Percentiles rank a stretch among this genome's conserved stretches.
These are phyloP conservation scores for Eurytoma adleriae DNA, from an alignment of 2,888 invertebrate genomes.

Conservation along the genomic window DNA sequence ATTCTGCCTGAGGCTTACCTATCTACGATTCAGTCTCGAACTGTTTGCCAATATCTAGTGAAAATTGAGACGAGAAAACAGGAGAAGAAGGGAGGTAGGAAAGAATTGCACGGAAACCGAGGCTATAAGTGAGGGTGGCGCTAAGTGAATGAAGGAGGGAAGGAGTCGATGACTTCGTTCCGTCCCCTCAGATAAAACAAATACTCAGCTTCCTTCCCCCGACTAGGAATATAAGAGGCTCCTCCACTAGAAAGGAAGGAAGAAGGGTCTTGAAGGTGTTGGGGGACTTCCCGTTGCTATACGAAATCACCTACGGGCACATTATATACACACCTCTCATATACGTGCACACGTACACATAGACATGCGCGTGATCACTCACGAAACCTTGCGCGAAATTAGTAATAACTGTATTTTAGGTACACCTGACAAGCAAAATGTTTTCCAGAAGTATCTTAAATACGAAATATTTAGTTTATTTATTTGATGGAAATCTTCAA, in stretches of 20 bases:
- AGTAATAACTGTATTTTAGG: too few species aligned
- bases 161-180: constrained; percentile 51
- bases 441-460: too few species aligned
- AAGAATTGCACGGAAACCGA: neutral
- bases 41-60: constrained; percentile 55
- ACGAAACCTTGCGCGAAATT: too few species aligned
- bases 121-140: constrained; percentile 43
- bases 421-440: too few species aligned
- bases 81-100: constrained; percentile 2
- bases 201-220: constrained; percentile 45
- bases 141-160: constrained; percentile 54
- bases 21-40: constrained; percentile 33
- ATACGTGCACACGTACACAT: too few species aligned
- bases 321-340: too few species aligned
- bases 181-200: constrained; percentile 48
- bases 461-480: too few species aligned
- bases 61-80: constrained; percentile 50
- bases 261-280: constrained; percentile 25
- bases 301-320: too few species aligned
- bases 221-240: constrained; percentile 7
- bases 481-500: too few species aligned
- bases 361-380: neutral
- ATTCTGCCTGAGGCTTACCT: constrained; percentile 14
- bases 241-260: neutral
- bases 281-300: constrained; percentile 38